phyloP scores from a whole-genome alignment of 1,140 invertebrate genomes.

The Yoshiicerus persimilis region DNA sequence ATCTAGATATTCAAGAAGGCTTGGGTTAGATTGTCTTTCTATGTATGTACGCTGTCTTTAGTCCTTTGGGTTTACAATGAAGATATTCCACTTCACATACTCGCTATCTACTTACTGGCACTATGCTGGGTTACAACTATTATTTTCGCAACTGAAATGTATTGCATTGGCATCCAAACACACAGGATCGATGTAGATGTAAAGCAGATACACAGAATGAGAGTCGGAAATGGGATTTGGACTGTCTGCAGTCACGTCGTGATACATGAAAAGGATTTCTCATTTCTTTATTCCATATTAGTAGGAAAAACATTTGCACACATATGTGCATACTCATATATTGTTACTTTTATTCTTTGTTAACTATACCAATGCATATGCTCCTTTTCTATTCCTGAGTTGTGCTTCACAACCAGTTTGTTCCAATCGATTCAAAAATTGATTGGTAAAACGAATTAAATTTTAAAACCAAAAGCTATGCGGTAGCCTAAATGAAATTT shows the following conservation, averaged over 20 bases:
- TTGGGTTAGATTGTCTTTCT: not conserved
- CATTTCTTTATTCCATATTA: not conserved
- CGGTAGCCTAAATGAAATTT: not conserved
- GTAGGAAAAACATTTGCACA: not conserved
- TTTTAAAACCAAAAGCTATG: not conserved
- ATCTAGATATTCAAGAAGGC: not conserved
- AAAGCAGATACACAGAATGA: slow-evolving; percentile 17
- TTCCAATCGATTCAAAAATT: not conserved
- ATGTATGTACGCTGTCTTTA: not conserved
- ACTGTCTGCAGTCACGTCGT: not conserved
- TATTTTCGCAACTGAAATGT: not conserved
- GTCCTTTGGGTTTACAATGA: not conserved
- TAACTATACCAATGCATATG: too few species aligned
- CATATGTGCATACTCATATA: not conserved
- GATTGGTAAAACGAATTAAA: not conserved
- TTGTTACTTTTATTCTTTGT: not conserved
- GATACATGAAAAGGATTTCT: not conserved
- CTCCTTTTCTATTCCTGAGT: not conserved
- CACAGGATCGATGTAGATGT: slow-evolving; percentile 8
- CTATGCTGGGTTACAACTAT: not conserved
- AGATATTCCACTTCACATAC: not conserved
- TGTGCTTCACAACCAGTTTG: not conserved
- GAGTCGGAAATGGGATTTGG: slow-evolving; percentile 31
- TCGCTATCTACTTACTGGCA: not conserved
- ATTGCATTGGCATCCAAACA: not conserved